Base-by-base conservation (phyloP, 1,140 invertebrate species). In the Platyscapa corneri region DNA sequence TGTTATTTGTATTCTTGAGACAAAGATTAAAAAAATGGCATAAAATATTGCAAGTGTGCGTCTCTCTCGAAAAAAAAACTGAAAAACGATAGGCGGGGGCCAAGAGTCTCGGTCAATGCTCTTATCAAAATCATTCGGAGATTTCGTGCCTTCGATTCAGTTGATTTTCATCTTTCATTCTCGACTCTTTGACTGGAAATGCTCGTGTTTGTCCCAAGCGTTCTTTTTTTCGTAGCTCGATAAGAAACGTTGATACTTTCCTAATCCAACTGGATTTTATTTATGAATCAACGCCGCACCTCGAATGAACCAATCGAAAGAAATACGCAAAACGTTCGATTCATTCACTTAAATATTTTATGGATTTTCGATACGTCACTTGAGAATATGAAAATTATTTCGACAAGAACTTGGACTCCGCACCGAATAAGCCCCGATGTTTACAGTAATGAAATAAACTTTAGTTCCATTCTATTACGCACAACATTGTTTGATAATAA, bases 31-130 rank as follows among this genome's bases (percentile, higher is more conserved):
- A 74, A 42, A 34, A 39, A 37, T 53, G 23, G 20, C 3, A 60
- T 5, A 27, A 60, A 60, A 60, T 60, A 60, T 60, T 60, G 23
- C 56, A 60, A 60, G 27, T 60, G 56, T 60, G 56, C 23, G 56
- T 60, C 23, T 60, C 23, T 27, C 6, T 42, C 2, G 37, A 42
- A 65, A 65, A 67, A 18, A 67, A 42, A 6, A n/a, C 8, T 2
- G 18, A 65, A 42, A 30, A n/a, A 30, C 39, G 79, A 81, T 70
- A 81, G 79, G 88, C 88, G 87, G 87, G 84, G 90, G 89, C 89
- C 89, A 90, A 90, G 88, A 87, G 89, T 89, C 88, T 89, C 89
- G 89, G 88, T 90, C 88, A 76, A 77, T 89, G 88, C 89, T 89
- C 89, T 89, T 89, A 88, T 90, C 89, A 86, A 88, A 87, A 88